Evolutionary conservation across 2,888 invertebrate species (phyloP), one percentile per base, ranked within the genome.

Genomic region (Acanthococcus lagerstroemiae): DNA sequence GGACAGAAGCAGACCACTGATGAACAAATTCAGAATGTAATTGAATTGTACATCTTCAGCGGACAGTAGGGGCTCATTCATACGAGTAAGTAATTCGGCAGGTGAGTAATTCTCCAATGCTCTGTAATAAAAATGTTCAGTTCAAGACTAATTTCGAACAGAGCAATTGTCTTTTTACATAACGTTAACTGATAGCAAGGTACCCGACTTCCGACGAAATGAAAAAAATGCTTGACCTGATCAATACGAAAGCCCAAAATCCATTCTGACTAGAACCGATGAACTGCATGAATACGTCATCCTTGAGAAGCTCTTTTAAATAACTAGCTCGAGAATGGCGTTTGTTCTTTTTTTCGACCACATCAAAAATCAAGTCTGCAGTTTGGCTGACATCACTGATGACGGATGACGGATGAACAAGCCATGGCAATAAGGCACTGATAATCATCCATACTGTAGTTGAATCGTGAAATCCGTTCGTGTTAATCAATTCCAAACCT

Each of bases 401-500:
- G n/a, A 37, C 22, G 24, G 7, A 1, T n/a, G 26, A 21, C 21
- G 63, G 17, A 17, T 54, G 44, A 52, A 63, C 19, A 4, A 52
- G 2, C 63, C 63, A 63, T 6, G 63, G 54, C 17, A 63, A 25
- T 21, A 63, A 37, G 17, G 63, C 52, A 15, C 52, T 25, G 15
- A 63, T 44, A 6, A 63, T 37, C 15, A 54, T 21, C 63, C 63
- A 63, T n/a, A 50, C 24, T 25, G 21, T 24, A 2, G 52, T 24
- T 17, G 22, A 17, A 15, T 22, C 21, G 15, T 27, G 7, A 15
- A 22, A 9, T 9, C 24, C 15, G 19, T 63, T 63, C 12, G 3
- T 24, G n/a, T 63, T 19, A 7, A 63, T 63, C n/a, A 63, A 9
- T 4, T 63, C 63, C 9, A 63, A n/a, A 44, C 37, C 57, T 57